These are phyloP conservation scores for Pipistrellus kuhlii DNA, from an alignment of 2,797 vertebrate species.

Conservation along the genomic window DNA sequence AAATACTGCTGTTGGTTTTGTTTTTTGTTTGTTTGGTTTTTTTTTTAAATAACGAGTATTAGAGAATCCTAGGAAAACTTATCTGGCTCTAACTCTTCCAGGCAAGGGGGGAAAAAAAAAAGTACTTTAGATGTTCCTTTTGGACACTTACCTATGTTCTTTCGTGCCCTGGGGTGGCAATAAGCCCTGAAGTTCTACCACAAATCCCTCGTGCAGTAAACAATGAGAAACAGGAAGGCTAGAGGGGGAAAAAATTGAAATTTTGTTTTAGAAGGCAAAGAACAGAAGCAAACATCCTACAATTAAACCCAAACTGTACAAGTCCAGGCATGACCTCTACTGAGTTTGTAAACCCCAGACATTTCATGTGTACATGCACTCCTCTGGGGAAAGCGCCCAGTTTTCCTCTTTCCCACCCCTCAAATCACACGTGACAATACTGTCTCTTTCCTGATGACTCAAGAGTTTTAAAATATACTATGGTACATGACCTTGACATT, in stretches of 20 bases:
- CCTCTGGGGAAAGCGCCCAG: background rate
- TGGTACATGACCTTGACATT: background rate
- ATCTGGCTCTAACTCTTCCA: background rate
- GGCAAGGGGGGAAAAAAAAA: background rate
- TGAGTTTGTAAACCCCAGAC: background rate
- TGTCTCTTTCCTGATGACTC: constrained; percentile 14
- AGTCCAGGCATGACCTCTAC: background rate
- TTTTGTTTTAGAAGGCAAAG: background rate
- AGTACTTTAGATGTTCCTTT: background rate
- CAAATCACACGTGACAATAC: background rate
- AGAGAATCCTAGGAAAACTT: constrained; percentile 13
- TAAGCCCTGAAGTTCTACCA: constrained; percentile 95
- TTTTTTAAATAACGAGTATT: background rate
- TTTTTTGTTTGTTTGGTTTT: background rate
- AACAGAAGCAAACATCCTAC: background rate
- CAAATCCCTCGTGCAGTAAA: constrained; percentile 91
- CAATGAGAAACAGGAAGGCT: constrained; percentile 94
- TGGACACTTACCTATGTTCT: constrained; percentile 88
- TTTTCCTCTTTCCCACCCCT: background rate
- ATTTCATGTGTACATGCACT: background rate
- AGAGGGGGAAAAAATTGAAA: background rate
- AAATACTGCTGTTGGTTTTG: background rate
- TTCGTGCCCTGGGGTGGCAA: constrained; percentile 81
- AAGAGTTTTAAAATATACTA: background rate
- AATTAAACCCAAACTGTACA: constrained; percentile 37